Evolutionary conservation across 2,888 invertebrate species (phyloP).

Genomic region (Coelogynopora nodosa): DNA sequence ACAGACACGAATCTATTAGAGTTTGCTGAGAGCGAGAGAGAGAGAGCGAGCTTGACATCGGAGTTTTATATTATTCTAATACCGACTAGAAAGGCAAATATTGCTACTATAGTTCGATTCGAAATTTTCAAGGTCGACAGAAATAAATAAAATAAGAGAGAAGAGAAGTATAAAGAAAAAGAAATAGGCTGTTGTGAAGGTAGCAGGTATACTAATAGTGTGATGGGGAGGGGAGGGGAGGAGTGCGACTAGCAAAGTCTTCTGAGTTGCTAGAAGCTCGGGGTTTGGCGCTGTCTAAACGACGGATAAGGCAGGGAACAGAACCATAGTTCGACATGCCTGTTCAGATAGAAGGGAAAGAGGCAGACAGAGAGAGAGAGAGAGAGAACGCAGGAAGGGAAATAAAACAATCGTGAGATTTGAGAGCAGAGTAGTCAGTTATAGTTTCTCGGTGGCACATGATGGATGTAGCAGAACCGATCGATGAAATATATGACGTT

Average conservation of each 20-base stretch:
- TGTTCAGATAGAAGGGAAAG: neutral
- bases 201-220: too few species aligned
- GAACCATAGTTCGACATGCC: neutral
- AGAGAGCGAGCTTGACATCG: neutral
- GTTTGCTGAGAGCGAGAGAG: neutral
- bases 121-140: slow-evolving; percentile 15
- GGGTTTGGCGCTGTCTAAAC: neutral
- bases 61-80: neutral
- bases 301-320: neutral
- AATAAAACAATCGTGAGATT: too few species aligned
- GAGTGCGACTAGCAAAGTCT: too few species aligned
- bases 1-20: neutral
- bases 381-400: neutral
- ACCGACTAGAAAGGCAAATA: neutral
- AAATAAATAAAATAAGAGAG: neutral
- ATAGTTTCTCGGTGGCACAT: neutral
- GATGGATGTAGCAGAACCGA: neutral
- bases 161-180: neutral
- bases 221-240: too few species aligned
- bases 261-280: neutral
- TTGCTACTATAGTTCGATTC: neutral
- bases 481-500: neutral
- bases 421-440: too few species aligned
- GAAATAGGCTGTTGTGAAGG: neutral
- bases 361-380: neutral